These are phyloP conservation scores for Scaptodrosophila lebanonensis DNA, from an alignment of 1,140 invertebrate genomes.

Conservation along the genomic window DNA sequence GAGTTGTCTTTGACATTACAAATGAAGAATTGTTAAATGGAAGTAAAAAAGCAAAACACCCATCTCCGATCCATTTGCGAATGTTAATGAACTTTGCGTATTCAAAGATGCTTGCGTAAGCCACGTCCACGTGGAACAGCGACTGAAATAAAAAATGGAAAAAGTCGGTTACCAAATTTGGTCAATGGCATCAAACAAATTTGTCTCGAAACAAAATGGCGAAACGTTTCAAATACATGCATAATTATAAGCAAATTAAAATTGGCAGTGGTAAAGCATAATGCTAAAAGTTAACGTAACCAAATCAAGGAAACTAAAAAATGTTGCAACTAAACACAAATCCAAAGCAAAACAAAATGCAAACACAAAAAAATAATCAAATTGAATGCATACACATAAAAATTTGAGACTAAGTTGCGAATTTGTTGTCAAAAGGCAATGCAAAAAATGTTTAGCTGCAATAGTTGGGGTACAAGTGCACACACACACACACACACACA, in stretches of 20 bases:
- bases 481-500: conserved; percentile 3
- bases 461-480: conserved; percentile 9
- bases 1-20: too few relatives aligned
- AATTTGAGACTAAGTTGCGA: conserved; percentile 46
- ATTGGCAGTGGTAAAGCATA: conserved; percentile 1
- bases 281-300: conserved; percentile 34
- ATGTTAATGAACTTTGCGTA: too few relatives aligned
- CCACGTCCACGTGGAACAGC: too few relatives aligned
- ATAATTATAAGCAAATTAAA: conserved; percentile 52
- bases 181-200: conserved; percentile 31
- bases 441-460: conserved; percentile 13
- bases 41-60: too few relatives aligned
- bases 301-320: conserved; percentile 18
- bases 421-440: conserved; percentile 35
- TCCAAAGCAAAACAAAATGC: not conserved
- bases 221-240: not conserved
- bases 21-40: too few relatives aligned
- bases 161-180: conserved; percentile 18
- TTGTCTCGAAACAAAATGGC: conserved; percentile 7
- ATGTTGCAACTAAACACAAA: too few relatives aligned
- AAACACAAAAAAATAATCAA: conserved; percentile 33
- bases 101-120: too few relatives aligned
- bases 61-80: too few relatives aligned
- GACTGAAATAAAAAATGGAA: conserved; percentile 18
- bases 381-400: conserved; percentile 28